A percentile compares a stretch with the other conserved stretches of the same genome.
phyloP scores from a whole-genome alignment of 2,797 vertebrate genomes.

The Remorina albescens region DNA sequence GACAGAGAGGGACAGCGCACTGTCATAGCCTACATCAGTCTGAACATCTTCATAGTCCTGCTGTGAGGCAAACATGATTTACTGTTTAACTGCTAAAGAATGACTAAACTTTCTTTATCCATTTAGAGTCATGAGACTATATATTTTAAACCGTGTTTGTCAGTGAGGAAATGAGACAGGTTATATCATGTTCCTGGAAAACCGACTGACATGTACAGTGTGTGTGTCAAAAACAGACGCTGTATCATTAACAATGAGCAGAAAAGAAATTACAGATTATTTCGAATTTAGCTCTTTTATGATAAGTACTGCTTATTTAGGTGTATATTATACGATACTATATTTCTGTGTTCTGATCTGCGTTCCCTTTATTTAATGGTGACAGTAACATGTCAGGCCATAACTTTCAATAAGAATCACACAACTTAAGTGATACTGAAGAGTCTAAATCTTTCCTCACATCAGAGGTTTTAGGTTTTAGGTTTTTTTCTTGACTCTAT shows the following conservation, averaged over 20 bases:
- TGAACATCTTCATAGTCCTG: background rate
- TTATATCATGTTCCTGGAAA: background rate
- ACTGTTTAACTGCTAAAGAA: background rate
- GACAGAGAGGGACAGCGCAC: conserved; percentile 6
- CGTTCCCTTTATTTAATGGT: background rate
- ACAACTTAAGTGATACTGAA: no score
- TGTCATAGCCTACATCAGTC: background rate
- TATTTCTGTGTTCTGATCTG: no score
- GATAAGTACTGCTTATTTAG: background rate
- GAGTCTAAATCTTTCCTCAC: no score
- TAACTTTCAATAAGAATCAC: no score
- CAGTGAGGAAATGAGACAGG: background rate
- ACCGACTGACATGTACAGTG: background rate
- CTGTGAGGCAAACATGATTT: background rate
- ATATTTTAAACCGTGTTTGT: background rate
- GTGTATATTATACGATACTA: background rate
- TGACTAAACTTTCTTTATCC: background rate
- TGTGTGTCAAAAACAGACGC: background rate
- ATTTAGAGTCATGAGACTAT: no score
- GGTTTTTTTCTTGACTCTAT: background rate
- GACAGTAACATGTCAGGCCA: background rate
- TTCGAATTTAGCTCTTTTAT: background rate
- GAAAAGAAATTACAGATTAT: background rate
- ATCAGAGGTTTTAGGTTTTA: no score
- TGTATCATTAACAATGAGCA: background rate